Evolutionary conservation across 2,797 vertebrate genomes (phyloP).

Genomic region (Silurus aristotelis): DNA sequence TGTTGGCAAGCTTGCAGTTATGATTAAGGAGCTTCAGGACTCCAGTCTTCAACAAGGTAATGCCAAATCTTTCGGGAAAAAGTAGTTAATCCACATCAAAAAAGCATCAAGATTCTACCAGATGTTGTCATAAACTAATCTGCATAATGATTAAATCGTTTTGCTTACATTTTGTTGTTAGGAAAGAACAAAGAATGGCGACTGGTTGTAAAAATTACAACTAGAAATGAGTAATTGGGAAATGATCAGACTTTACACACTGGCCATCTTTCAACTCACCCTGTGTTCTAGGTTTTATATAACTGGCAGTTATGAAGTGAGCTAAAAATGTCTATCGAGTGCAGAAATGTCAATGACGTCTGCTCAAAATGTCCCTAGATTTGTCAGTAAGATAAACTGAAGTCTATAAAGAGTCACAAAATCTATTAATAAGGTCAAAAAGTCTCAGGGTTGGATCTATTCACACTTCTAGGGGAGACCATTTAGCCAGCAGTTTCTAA

Average conservation of each 20-base stretch:
- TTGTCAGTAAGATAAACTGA: background rate
- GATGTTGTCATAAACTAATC: background rate
- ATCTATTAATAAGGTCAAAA: background rate
- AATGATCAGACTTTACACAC: background rate
- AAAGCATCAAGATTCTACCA: background rate
- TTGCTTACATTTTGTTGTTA: background rate
- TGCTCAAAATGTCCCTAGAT: background rate
- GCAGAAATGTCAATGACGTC: background rate
- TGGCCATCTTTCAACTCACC: background rate
- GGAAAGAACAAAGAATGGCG: background rate
- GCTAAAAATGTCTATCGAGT: background rate
- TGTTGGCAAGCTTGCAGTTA: background rate
- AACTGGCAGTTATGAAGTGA: background rate
- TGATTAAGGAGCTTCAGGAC: background rate
- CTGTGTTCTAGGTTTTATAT: background rate
- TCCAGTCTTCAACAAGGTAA: background rate
- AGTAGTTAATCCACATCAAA: background rate
- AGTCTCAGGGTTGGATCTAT: background rate
- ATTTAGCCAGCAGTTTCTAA: background rate
- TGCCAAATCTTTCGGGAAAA: background rate
- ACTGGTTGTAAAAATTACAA: background rate
- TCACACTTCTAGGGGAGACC: background rate
- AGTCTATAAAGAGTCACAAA: background rate
- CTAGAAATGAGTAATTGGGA: background rate
- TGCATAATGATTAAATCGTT: background rate